Conservation (phyloP, 53 echinoderm and acorn worm genomes). For the Temnopleurus reevesii region DNA sequence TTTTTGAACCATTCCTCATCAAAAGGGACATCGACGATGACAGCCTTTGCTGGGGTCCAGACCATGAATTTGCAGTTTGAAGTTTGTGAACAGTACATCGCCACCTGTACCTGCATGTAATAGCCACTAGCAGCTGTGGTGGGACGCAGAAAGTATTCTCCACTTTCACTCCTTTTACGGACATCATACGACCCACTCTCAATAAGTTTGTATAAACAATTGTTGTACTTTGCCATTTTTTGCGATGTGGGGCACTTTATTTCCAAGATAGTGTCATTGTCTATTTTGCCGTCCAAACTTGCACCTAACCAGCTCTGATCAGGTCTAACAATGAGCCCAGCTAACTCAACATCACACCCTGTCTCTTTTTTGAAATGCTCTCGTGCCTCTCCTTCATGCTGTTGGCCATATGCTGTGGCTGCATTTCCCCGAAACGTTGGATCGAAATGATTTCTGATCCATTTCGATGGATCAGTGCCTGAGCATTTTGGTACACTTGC, state of each 20-base stretch:
- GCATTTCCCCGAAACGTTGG: conserved; percentile 36
- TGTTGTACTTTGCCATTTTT: conserved; percentile 17
- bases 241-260: conserved; percentile 64
- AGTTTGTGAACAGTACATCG: conserved; percentile 45
- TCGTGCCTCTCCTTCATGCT: conserved; percentile 31
- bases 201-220: conserved; percentile 34
- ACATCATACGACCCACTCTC: conserved; percentile 62
- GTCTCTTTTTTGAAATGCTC: conserved; percentile 22
- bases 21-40: not conserved
- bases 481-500: not conserved
- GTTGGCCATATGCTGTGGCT: conserved; percentile 30
- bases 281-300: conserved; percentile 63
- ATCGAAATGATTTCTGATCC: conserved; percentile 30
- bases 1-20: not conserved
- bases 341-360: conserved; percentile 1
- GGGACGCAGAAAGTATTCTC: conserved; percentile 38
- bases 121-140: conserved; percentile 6
- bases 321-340: conserved; percentile 59
- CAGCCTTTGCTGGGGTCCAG: not conserved
- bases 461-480: conserved; percentile 13
- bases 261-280: conserved; percentile 60
- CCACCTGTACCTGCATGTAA: conserved; percentile 43
- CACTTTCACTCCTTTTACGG: conserved; percentile 22
- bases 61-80: conserved; percentile 43
- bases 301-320: conserved; percentile 65